phyloP scores from a whole-genome alignment of 2,797 vertebrate genomes.

The Hippocampus kuda region DNA sequence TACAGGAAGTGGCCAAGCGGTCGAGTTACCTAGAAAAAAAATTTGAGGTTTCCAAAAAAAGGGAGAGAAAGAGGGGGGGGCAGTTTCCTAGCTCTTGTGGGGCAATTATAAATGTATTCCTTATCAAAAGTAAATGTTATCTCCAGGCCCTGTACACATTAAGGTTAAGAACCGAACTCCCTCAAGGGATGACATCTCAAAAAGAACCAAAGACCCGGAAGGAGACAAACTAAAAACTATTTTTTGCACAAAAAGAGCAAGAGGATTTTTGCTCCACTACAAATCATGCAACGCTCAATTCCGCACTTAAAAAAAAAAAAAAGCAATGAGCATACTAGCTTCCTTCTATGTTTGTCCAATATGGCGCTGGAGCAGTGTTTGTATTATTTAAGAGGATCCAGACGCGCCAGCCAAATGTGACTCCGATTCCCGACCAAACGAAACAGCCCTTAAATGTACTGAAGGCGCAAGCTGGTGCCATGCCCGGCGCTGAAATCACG shows the following conservation, averaged over 20 bases:
- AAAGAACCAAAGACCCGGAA: too few species aligned
- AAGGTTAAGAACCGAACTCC: too few species aligned
- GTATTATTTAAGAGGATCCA: conserved; percentile 21
- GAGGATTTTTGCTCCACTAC: conserved; percentile 7
- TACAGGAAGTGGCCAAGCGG: conserved; percentile 64
- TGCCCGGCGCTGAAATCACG: conserved; percentile 30
- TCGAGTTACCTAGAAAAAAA: conserved; percentile 62
- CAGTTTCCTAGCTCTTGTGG: conserved; percentile 22
- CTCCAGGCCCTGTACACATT: too few species aligned
- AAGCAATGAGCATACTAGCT: conserved; percentile 2
- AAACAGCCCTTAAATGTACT: conserved; percentile 4
- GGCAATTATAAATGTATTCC: conserved; percentile 19
- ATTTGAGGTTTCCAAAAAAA: conserved; percentile 59
- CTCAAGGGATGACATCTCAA: too few species aligned
- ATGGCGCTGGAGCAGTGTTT: conserved; percentile 4
- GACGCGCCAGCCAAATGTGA: conserved; percentile 9
- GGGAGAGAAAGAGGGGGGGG: not conserved
- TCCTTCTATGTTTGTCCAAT: conserved; percentile 13
- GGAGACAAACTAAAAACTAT: not conserved
- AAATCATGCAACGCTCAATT: not conserved
- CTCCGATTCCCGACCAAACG: conserved; percentile 24
- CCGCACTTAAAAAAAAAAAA: not conserved
- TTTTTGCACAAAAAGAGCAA: not conserved
- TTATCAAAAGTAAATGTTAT: conserved; percentile 10
- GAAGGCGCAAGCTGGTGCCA: conserved; percentile 25